Evolutionary conservation across 2,113 vertebrate species (phyloP), one percentile per base, ranked within the genome.

Genomic region (Crypturellus undulatus): DNA sequence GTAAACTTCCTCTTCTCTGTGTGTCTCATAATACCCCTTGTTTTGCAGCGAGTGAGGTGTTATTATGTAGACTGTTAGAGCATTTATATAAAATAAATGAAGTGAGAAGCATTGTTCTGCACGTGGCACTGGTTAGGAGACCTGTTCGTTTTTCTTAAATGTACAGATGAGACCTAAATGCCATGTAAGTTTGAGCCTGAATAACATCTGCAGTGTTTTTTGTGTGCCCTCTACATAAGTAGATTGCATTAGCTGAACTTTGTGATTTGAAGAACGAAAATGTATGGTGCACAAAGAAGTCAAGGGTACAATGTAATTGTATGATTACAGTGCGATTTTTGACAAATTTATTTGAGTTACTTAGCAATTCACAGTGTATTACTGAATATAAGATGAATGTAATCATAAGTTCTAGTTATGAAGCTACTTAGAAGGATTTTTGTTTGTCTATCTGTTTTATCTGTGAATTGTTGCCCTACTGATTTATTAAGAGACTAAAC

Each of bases 1-100:
- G 99, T 99, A 85, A 71, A 6, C 34, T 58, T 52, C 22, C 70
- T 76, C 71, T 79, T 70, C 63, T 3, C n/a, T 67, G 11, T 21
- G 1, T 40, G 22, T 60, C 40, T 13, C 2, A 4, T 7, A 17
- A 3, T 7, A 1, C 20, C 52, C 32, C 25, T 38, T 63, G 24
- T 12, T 90, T 24, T 72, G 34, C 21, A 79, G 81, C 14, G 34
- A n/a, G 7, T 82, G 40, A 58, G 28, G 5, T n/a, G 21, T 51
- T 78, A 49, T 56, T 77, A 0, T 10, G 5, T 51, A 3, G 43
- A 9, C 12, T 65, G 18, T 32, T 69, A 25, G 3, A 34, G 24
- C 26, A 81, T 67, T 16, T 56, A 36, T 52, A 5, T 12, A 5
- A 19, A 86, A 11, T 42, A 40, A 34, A 4, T 56, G 81, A 67